Base-by-base conservation (phyloP, 2,113 vertebrate species). In the Emydocephalus ijimae region DNA sequence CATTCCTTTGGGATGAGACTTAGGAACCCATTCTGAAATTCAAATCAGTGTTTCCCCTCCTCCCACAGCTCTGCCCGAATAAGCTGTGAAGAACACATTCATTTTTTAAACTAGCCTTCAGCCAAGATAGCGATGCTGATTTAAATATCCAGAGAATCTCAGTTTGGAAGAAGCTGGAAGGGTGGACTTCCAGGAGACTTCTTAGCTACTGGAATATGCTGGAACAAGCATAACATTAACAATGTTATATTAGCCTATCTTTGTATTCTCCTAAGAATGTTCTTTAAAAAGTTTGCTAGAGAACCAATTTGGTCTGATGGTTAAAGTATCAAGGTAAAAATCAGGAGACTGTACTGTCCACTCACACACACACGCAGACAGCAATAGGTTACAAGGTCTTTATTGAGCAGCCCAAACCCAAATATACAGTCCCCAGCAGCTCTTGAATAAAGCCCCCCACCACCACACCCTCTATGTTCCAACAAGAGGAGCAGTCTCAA, bases 1-100 rank as follows among this genome's bases (percentile, higher is more conserved):
- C n/a, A 14, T 20, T 94, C 92, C 92, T 50, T 52, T 24, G 89
- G 61, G 89, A 91, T 23, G 26, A 34, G 85, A 64, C 85, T 18
- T 43, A 89, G 89, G 50, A 50, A 26, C n/a, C 57, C 91, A 57
- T 88, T 85, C 24, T 52, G 56, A 92, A 85, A 56, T 64, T 91
- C 88, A 50, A 87, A 85, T 45, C 54, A 54, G 34, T 24, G 18
- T 64, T 91, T 61, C 29, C 39, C 20, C 3, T 56, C 21, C 4
- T n/a, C 87, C 50, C 26, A n/a, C 86, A 87, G n/a, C 52, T 43
- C 45, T 29, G 48, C 88, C 92, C 29, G 21, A 90, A 61, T 92
- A 86, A 85, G 21, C 56, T 0, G 81, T 34, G 29, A 26, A 57
- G 57, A 87, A 86, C 20, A 14, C 55, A 3, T 26, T 10, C 12